A percentile compares a stretch with the other conserved stretches of the same genome.
Evolutionary conservation across 2,888 invertebrate genomes (phyloP).

Genomic region (Sesamia inferens): DNA sequence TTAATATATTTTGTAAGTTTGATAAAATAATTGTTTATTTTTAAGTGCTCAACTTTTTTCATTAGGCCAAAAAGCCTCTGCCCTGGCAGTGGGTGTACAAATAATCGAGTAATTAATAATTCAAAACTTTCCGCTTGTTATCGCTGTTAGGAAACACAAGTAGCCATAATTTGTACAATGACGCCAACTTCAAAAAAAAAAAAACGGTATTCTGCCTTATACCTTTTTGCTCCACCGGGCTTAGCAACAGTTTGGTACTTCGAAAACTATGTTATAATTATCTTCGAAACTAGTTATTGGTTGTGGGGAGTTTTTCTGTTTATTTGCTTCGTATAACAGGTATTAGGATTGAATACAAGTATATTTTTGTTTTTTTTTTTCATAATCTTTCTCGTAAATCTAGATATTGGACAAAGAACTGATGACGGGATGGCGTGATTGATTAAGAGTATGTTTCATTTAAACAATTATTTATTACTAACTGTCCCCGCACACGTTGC

Average conservation of each 20-base stretch:
- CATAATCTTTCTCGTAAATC: slow-evolving; percentile 25
- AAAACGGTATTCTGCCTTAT: neutral
- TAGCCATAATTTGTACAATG: no score
- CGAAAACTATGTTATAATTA: slow-evolving; percentile 47
- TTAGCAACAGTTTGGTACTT: slow-evolving; percentile 32
- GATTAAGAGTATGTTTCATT: neutral
- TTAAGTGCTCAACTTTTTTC: neutral
- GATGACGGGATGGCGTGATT: slow-evolving; percentile 35
- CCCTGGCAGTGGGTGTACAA: neutral
- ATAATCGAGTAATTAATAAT: neutral
- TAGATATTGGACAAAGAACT: slow-evolving; percentile 2
- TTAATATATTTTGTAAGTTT: neutral
- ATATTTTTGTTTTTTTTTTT: slow-evolving; percentile 4
- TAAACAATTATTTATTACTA: slow-evolving; percentile 5
- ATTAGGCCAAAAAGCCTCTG: neutral
- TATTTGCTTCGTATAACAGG: neutral
- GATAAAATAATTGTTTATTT: neutral
- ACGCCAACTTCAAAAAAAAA: neutral
- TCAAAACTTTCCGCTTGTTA: neutral
- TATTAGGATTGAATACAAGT: slow-evolving; percentile 23
- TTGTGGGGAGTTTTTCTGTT: slow-evolving; percentile 34
- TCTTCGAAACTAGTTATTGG: slow-evolving; percentile 45
- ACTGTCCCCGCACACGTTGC: no score
- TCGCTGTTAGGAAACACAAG: no score
- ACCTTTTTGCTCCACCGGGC: neutral